These are phyloP conservation scores for Lasiurus cinereus DNA, from an alignment of 2,113 vertebrate species.

Conservation along the genomic window DNA sequence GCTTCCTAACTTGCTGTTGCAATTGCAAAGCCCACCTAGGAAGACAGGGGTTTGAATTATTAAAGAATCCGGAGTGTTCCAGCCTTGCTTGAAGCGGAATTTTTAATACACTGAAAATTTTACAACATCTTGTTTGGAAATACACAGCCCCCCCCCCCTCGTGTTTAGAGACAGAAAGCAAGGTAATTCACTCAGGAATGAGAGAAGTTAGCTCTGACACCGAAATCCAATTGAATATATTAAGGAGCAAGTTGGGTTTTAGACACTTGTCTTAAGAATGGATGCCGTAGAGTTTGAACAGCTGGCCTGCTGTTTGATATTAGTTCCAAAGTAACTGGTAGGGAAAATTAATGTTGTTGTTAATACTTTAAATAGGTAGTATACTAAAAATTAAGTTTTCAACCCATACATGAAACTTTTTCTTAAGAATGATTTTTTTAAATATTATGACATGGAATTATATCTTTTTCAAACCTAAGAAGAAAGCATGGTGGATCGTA, in stretches of 20 bases:
- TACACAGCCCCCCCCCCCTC: not conserved
- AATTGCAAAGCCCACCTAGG: constrained; percentile 68
- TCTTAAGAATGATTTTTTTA: constrained; percentile 7
- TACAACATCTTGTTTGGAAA: constrained; percentile 61
- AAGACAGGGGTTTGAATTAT: constrained; percentile 81
- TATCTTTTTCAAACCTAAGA: not conserved
- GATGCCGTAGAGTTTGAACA: not conserved
- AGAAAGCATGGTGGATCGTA: not conserved
- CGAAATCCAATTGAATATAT: not conserved
- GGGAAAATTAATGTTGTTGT: constrained; percentile 17
- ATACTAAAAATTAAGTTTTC: constrained; percentile 18
- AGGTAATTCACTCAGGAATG: not conserved
- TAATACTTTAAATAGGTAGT: not conserved
- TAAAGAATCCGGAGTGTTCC: constrained; percentile 73
- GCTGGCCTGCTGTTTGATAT: not conserved
- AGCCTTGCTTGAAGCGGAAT: constrained; percentile 75
- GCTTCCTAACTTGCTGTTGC: constrained; percentile 51
- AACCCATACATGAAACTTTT: not conserved
- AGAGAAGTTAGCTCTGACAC: not conserved
- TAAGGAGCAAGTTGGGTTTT: not conserved
- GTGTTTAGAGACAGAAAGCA: not conserved
- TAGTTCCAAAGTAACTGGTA: not conserved
- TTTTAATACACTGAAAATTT: constrained; percentile 67
- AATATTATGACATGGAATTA: not conserved
- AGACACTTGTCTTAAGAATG: not conserved